Base-by-base conservation (phyloP, 2,113 vertebrate genomes). In the Scatophagus argus region DNA sequence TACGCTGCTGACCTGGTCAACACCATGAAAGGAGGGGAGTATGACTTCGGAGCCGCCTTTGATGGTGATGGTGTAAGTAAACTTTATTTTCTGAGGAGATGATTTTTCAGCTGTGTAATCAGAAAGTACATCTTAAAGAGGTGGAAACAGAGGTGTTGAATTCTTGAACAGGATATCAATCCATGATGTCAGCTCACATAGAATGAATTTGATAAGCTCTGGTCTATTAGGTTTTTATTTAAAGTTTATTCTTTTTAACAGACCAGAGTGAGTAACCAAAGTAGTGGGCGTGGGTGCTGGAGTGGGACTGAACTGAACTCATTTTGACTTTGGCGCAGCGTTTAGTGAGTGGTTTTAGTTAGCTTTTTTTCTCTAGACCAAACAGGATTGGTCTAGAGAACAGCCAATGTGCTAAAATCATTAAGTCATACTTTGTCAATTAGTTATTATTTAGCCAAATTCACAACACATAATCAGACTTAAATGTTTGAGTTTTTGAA, bases 1-100 rank as follows among this genome's bases (percentile, higher is more conserved):
- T 99, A 99, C 0, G 98, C 98, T 38, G 95, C 98, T 3, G 98
- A 99, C 87, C 93, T 99, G 77, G 98, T 99, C 74, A 96, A 96
- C 73, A 92, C 96, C 59, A 98, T 99, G 98, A 98, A 99, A 91
- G 96, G 94, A 0, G 98, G 98, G 74, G 96, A 98, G 47, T 98
- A 98, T 0, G 98, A 98, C 82, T 97, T 99, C 10, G 98, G 98
- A 86, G 98, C 98, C 21, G 98, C 98, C 68, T 99, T 99, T 83
- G 98, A 99, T 87, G 98, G 98, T 71, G 98, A 99, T 5, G 98
- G 98, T 90, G 98, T 99, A 94, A 90, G 95, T 91, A 5, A 3
- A 12, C 46, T 21, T 82, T 14, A 31, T 16, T 47, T 56, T 36
- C 13, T 17, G 6, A 10, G 32, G 25, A 19, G 19, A 25, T 56